Percentiles rank a stretch among this genome's conserved stretches.
These are phyloP conservation scores for Halyomorpha halys DNA, from an alignment of 1,140 invertebrate species.

Conservation along the genomic window DNA sequence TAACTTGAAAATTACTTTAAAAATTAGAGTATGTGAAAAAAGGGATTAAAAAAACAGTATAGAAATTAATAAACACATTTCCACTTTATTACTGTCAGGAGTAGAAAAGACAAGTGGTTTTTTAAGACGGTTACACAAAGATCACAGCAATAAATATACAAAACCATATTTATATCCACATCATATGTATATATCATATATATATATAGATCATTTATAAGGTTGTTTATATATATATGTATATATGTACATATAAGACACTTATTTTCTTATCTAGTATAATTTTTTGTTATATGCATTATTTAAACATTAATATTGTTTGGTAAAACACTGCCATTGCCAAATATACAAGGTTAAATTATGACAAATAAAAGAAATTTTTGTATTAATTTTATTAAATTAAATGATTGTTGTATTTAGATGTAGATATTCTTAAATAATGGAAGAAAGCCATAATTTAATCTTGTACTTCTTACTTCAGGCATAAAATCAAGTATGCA, in stretches of 20 bases:
- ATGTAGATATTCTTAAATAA: too few relatives aligned
- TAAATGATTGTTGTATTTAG: too few relatives aligned
- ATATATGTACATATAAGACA: constrained; percentile 22
- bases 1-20: not conserved
- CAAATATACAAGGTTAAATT: constrained; percentile 2
- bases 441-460: too few relatives aligned
- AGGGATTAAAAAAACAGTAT: not conserved
- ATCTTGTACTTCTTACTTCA: not conserved
- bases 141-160: constrained; percentile 26
- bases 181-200: constrained; percentile 10
- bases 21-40: too few relatives aligned
- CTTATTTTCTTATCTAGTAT: constrained; percentile 13
- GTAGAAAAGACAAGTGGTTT: constrained; percentile 24
- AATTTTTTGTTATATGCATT: constrained; percentile 7
- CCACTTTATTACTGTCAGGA: constrained; percentile 22
- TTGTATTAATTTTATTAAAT: too few relatives aligned
- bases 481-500: not conserved
- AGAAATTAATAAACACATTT: constrained; percentile 18
- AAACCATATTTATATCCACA: constrained; percentile 22
- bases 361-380: too few relatives aligned
- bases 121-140: constrained; percentile 24
- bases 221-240: constrained; percentile 7
- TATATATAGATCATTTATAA: constrained; percentile 18
- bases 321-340: not conserved
- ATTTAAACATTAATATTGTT: not conserved